Conservation (phyloP, 2,888 invertebrate genomes). For the Torymus texanus region DNA sequence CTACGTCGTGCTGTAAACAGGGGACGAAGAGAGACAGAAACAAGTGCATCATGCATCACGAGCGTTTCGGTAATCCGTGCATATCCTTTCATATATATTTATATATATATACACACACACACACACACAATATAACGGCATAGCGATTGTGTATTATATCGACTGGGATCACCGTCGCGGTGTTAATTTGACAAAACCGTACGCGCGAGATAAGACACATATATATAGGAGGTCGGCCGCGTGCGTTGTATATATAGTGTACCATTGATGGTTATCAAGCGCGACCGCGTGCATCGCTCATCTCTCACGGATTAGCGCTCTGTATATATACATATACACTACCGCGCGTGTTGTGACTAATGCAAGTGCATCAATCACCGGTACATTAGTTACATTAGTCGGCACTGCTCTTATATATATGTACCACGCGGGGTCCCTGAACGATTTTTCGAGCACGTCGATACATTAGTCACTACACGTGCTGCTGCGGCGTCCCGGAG, state of each 20-base stretch:
- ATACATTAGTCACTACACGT: constrained; percentile 31
- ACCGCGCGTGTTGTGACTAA: constrained; percentile 46
- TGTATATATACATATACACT: not conserved
- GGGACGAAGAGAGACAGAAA: too few relatives aligned
- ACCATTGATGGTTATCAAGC: constrained; percentile 18
- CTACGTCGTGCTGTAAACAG: constrained; percentile 8
- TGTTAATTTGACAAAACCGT: constrained; percentile 46
- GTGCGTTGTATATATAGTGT: too few relatives aligned
- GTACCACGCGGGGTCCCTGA: not conserved
- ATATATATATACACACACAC: not conserved
- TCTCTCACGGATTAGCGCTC: not conserved
- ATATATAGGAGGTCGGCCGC: too few relatives aligned
- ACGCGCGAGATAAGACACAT: constrained; percentile 1
- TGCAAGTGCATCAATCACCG: constrained; percentile 39
- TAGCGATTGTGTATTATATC: too few relatives aligned
- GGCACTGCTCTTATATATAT: not conserved
- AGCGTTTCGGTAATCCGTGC: constrained; percentile 15
- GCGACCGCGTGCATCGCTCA: not conserved
- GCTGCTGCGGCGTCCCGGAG: not conserved
- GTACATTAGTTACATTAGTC: constrained; percentile 14
- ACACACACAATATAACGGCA: not conserved
- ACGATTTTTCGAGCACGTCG: constrained; percentile 27
- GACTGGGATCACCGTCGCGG: not conserved
- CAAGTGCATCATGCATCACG: not conserved
- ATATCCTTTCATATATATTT: not conserved